Percentiles rank a stretch among this genome's conserved stretches.
phyloP scores from a whole-genome alignment of 2,888 invertebrate genomes.

The Erannis defoliaria region DNA sequence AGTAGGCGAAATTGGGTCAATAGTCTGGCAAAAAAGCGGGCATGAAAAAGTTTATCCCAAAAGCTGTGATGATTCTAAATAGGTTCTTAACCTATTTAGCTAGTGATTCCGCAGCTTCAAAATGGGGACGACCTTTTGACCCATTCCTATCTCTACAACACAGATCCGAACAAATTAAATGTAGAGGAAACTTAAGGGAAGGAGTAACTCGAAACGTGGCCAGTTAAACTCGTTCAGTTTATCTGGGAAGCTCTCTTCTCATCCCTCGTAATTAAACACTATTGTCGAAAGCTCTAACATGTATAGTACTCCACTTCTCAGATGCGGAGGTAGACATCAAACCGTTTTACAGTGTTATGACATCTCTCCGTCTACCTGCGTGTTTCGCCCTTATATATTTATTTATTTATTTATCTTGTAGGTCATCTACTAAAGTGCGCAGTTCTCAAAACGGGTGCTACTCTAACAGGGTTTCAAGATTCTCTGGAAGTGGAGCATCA shows the following conservation, averaged over 20 bases:
- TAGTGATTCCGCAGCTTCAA: conserved; percentile 45
- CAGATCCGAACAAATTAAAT: conserved; percentile 36
- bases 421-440: conserved; percentile 49
- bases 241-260: conserved; percentile 27
- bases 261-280: conserved; percentile 29
- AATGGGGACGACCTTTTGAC: conserved; percentile 42
- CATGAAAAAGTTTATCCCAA: conserved; percentile 52
- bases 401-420: conserved; percentile 48
- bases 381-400: conserved; percentile 48
- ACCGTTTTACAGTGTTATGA: conserved; percentile 22
- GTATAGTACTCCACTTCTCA: conserved; percentile 6
- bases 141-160: conserved; percentile 47
- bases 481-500: conserved; percentile 51
- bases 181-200: conserved; percentile 17
- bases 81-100: conserved; percentile 54
- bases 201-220: conserved; percentile 10
- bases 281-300: conserved; percentile 22
- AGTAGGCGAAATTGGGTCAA: conserved; percentile 53
- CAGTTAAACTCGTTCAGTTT: conserved; percentile 27
- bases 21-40: conserved; percentile 51
- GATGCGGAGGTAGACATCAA: conserved; percentile 13
- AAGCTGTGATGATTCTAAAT: conserved; percentile 54
- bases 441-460: conserved; percentile 41
- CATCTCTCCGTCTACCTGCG: conserved; percentile 40
- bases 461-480: conserved; percentile 50